Evolutionary conservation across 2,888 invertebrate genomes (phyloP).

Genomic region (Netelia inedita): DNA sequence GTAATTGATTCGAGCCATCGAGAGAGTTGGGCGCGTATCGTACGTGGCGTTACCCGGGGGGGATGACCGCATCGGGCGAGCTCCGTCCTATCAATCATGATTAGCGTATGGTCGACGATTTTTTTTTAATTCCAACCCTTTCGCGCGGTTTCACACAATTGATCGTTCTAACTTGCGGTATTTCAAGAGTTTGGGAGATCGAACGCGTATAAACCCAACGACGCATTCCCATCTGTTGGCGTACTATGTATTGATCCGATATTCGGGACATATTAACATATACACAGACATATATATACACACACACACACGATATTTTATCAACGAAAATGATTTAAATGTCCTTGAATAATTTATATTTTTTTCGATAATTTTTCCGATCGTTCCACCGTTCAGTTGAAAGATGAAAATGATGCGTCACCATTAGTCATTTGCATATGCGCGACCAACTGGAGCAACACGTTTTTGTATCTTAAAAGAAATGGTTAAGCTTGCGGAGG

Average conservation of each 20-base stretch:
- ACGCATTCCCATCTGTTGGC: too few species aligned
- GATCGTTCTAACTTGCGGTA: not conserved
- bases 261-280: too few species aligned
- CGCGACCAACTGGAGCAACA: not conserved
- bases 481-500: not conserved
- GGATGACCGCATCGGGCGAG: not conserved
- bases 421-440: not conserved
- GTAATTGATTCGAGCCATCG: constrained; percentile 18
- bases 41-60: not conserved
- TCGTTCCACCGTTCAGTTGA: not conserved
- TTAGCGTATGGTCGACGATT: constrained; percentile 3
- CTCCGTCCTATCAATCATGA: constrained; percentile 13
- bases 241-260: too few species aligned
- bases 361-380: not conserved
- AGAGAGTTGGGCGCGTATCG: not conserved
- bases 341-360: not conserved
- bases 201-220: not conserved
- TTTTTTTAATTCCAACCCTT: constrained; percentile 1
- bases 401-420: not conserved
- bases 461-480: not conserved
- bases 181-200: constrained; percentile 1
- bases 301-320: too few species aligned
- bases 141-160: not conserved
- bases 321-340: too few species aligned
- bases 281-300: too few species aligned